These are phyloP conservation scores for Aphidoletes aphidimyza DNA, from an alignment of 2,888 invertebrate genomes.

Conservation along the genomic window DNA sequence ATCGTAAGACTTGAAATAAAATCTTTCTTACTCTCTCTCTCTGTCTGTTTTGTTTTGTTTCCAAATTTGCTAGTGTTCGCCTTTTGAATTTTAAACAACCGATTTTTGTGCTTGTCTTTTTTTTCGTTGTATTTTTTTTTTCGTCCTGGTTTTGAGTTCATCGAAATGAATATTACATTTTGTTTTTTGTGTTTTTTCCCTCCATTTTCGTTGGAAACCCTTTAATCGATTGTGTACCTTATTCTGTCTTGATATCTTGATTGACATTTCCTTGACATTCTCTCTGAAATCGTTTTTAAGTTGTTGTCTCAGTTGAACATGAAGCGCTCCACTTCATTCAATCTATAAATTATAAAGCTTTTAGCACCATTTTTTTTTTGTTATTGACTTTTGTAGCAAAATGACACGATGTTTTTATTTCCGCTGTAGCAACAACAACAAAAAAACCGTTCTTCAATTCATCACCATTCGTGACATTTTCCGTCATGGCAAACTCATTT, in stretches of 20 bases:
- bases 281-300: neutral
- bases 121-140: too few species aligned
- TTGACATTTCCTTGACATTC: slow-evolving; percentile 11
- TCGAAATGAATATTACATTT: neutral
- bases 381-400: neutral
- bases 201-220: neutral
- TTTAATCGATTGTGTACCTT: neutral
- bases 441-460: neutral
- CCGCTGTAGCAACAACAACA: neutral
- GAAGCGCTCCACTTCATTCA: neutral
- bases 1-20: slow-evolving; percentile 67
- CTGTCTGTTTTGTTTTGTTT: neutral
- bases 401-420: neutral
- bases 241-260: neutral
- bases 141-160: neutral
- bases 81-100: slow-evolving; percentile 8
- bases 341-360: slow-evolving; percentile 9
- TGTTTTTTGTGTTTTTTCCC: neutral
- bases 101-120: too few species aligned
- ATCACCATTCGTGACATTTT: neutral
- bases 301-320: neutral
- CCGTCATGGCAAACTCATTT: neutral
- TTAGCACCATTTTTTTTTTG: slow-evolving; percentile 1
- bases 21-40: slow-evolving; percentile 4
- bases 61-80: neutral